Percentiles rank a stretch among this genome's conserved stretches.
Evolutionary conservation across 2,113 vertebrate species (phyloP).

Genomic region (Lanius collurio): DNA sequence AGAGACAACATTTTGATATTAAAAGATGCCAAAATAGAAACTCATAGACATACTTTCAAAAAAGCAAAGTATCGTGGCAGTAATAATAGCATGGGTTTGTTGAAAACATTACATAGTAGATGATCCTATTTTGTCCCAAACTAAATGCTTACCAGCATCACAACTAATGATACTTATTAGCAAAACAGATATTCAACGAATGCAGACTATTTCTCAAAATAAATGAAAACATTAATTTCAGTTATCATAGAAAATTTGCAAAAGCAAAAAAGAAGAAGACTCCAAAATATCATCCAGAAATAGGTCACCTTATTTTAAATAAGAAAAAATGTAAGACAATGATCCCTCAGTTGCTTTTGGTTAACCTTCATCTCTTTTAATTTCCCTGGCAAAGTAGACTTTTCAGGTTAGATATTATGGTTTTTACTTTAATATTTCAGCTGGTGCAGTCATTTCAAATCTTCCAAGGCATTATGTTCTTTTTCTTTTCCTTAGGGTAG

Average conservation of each 20-base stretch:
- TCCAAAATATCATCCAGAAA: not conserved
- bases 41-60: not conserved
- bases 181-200: not conserved
- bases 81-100: not conserved
- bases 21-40: not conserved
- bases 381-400: not conserved
- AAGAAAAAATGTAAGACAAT: not conserved
- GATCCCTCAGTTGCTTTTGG: not conserved
- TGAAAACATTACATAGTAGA: not conserved
- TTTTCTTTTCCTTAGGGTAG: not conserved
- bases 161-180: not conserved
- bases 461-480: not conserved
- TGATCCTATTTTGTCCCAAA: not conserved
- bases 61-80: not conserved
- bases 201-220: not conserved
- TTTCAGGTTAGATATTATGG: not conserved
- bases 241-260: not conserved
- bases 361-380: not conserved
- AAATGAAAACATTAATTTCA: not conserved
- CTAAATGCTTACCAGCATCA: not conserved
- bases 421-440: not conserved
- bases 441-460: not conserved
- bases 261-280: not conserved
- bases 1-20: not conserved
- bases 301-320: not conserved